Evolutionary conservation across 2,888 invertebrate genomes (phyloP).

Genomic region (Oscheius onirici): DNA sequence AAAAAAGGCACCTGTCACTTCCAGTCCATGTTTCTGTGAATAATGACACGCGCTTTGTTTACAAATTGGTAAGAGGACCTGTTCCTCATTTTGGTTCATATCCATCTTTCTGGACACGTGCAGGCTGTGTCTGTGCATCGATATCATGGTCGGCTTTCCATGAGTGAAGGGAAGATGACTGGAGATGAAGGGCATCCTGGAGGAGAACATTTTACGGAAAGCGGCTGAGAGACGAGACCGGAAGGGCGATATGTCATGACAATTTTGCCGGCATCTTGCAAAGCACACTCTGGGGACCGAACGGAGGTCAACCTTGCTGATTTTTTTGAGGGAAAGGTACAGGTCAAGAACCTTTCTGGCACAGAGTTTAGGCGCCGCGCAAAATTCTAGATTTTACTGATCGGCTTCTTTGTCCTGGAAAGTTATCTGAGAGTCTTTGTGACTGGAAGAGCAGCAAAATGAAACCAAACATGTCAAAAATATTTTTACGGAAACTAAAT

Average conservation of each 20-base stretch:
- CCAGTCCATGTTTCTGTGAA: not conserved
- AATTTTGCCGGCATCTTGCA: not conserved
- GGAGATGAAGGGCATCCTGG: slow-evolving; percentile 36
- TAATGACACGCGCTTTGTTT: no score
- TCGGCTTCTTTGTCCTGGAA: no score
- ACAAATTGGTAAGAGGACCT: slow-evolving; percentile 1
- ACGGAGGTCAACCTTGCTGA: no score
- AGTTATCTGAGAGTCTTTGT: no score
- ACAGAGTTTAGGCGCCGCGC: no score
- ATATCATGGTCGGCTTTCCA: slow-evolving; percentile 6
- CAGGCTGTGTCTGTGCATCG: not conserved
- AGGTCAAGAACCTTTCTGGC: no score
- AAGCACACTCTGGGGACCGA: no score
- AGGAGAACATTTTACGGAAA: slow-evolving; percentile 12
- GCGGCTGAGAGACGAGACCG: not conserved
- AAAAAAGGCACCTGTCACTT: slow-evolving; percentile 13
- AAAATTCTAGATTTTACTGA: no score
- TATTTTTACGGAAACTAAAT: no score
- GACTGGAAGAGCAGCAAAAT: no score
- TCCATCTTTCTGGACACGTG: slow-evolving; percentile 8
- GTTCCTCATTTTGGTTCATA: slow-evolving; percentile 17
- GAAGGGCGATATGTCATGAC: slow-evolving; percentile 6
- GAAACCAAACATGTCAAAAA: no score
- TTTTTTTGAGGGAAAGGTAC: no score
- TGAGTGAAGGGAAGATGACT: slow-evolving; percentile 36